Evolutionary conservation across 2,888 invertebrate genomes (phyloP), one percentile per base, ranked within the genome.

Genomic region (Holacanthella duospinosa): DNA sequence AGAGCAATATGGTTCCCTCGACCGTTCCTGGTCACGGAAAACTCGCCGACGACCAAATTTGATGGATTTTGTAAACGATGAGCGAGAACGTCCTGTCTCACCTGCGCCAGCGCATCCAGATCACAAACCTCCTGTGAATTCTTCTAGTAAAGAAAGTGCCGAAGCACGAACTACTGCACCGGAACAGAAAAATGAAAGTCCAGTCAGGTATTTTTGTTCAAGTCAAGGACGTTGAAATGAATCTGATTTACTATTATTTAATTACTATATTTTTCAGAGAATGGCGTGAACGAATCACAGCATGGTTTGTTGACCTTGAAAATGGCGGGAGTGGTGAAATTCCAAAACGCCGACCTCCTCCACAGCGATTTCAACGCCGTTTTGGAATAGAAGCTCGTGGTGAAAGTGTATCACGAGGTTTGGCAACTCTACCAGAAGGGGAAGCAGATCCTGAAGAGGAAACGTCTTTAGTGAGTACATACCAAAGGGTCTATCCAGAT

Each of bases 231-330:
- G n/a, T n/a, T n/a, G n/a, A n/a, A n/a, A n/a, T n/a, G n/a, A n/a
- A n/a, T n/a, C n/a, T n/a, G n/a, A n/a, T n/a, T n/a, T n/a, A n/a
- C n/a, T n/a, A n/a, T n/a, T n/a, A n/a, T n/a, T n/a, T n/a, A n/a
- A n/a, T n/a, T 60, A 21, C 9, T 6, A 6, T 55, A 16, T 48
- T 19, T 54, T 26, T 21, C 29, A 87, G 87, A 78, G 89, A 90
- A 75, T 90, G 90, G 89, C 82, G 88, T 58, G 88, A 90, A 77
- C 91, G 92, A 77, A 92, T 93, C 75, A 91, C 93, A 77, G 89
- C 89, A 4, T 93, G 93, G 93, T 79, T 93, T 67, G 86, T 89
- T 71, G 89, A 89, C 64, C 90, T 89, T 79, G 89, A 89, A 76
- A 86, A 85, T 63, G 68, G 68, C 0, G 67, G 71, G 3, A 69